Base-by-base conservation (phyloP, 2,113 vertebrate genomes). In the Sitta europaea region DNA sequence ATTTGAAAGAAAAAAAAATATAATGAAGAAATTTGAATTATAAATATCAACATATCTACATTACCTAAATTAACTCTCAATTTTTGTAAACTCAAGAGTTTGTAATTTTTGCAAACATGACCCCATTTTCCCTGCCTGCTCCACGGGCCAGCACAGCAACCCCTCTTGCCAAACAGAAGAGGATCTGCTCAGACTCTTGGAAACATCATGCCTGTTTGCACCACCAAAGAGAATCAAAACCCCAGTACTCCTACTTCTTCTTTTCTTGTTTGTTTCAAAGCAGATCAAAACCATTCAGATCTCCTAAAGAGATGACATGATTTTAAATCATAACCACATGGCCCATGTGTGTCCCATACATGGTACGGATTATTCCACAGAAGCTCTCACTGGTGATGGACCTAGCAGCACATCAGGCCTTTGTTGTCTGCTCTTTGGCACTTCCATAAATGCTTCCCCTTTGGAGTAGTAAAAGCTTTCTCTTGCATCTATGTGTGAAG, bases 331-430 rank as follows among this genome's bases (percentile, higher is more conserved):
- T 23, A 79, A 66, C 47, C 6, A 3, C 22, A 4, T 14, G 73
- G n/a, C 31, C 88, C 1, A 6, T 0, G 1, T 84, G 55, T n/a
- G 11, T 51, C 72, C 55, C 2, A 0, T 54, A 36, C 5, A 36
- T 28, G 0, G 10, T 2, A 51, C 0, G 0, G 72, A 88, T 92
- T 76, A 93, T 83, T 79, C 38, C 62, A 47, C 42, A 59, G 38
- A 50, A 74, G 45, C 0, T 1, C 62, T 77, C 11, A 5, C n/a
- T 90, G 63, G 24, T 89, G 85, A 66, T 0, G 1, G 71, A 72
- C 66, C 48, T 12, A 72, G 42, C 2, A 1, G 67, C 33, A 66
- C 6, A 0, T 11, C 28, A 19, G 51, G 71, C 40, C 81, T 96
- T 94, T 86, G 58, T 90, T 62, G 29, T 93, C 78, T 82, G 18